Evolutionary conservation across 2,113 vertebrate species (phyloP), one percentile per base, ranked within the genome.

Genomic region (Gnathonemus longibarbis): DNA sequence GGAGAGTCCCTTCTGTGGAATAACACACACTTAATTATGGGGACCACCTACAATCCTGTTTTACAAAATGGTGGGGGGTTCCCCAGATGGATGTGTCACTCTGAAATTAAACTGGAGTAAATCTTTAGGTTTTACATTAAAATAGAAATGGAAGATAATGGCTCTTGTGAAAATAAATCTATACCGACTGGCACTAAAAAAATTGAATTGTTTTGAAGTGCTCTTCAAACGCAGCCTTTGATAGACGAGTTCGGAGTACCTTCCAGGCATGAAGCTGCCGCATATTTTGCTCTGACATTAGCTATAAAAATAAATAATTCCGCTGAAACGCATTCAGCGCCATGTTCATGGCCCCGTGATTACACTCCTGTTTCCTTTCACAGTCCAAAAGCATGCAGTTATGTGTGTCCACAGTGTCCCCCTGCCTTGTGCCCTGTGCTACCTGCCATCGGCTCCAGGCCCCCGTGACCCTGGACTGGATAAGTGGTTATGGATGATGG

Each of bases 21-120:
- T n/a, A 48, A 50, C 86, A 70, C 85, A 87, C 13, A 15, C 56
- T 62, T 77, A 77, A 87, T 90, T 87, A 74, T 77, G 84, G 45
- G 15, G 70, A 90, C 86, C 87, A 74, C n/a, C 45, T 42, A 35
- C n/a, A 5, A 83, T 83, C 39, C 77, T 19, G 77, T 83, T 35
- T 74, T 87, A 46, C 62, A 50, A 46, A 86, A 10, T 42, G 84
- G 84, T n/a, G 46, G n/a, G 49, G 49, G 83, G 83, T 24, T 84
- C 45, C 45, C 83, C 83, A 46, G 19, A 84, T 48, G 83, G 42
- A 21, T n/a, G 5, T 84, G 19, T 48, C 45, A 48, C 17, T 24
- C 24, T 84, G 1, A 45, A n/a, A 46, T 84, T 46, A 19, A 48
- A 48, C 83, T 48, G 83, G 39, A 48, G 83, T 84, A 46, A 45